These are phyloP conservation scores for Apis cerana DNA, from an alignment of 1,140 invertebrate genomes.

Conservation along the genomic window DNA sequence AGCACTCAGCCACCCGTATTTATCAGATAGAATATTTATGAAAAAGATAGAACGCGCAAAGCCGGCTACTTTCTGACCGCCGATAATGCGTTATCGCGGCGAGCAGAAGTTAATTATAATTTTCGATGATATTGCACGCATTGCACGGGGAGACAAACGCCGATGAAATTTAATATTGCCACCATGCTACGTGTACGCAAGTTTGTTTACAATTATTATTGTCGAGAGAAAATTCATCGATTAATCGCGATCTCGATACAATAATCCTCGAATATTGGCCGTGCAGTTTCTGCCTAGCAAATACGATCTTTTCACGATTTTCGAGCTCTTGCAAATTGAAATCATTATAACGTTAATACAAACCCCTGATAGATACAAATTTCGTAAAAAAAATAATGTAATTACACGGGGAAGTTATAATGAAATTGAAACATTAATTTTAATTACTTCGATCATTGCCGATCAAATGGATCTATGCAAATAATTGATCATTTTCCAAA, in stretches of 20 bases:
- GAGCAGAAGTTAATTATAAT: slow-evolving; percentile 38
- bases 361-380: slow-evolving; percentile 48
- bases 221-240: slow-evolving; percentile 45
- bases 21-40: not conserved
- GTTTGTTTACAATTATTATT: slow-evolving; percentile 59
- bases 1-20: too few relatives aligned
- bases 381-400: not conserved
- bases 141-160: too few relatives aligned
- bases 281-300: slow-evolving; percentile 44
- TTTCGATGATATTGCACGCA: slow-evolving; percentile 24
- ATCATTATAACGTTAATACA: slow-evolving; percentile 26
- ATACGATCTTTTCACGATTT: slow-evolving; percentile 45
- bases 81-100: slow-evolving; percentile 23
- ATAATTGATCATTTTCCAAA: too few relatives aligned
- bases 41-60: not conserved
- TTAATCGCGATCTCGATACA: slow-evolving; percentile 25
- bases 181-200: slow-evolving; percentile 12
- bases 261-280: slow-evolving; percentile 29
- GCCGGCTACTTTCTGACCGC: not conserved
- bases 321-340: slow-evolving; percentile 52
- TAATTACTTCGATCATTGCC: too few relatives aligned
- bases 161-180: slow-evolving; percentile 29
- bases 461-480: not conserved
- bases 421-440: not conserved
- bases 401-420: not conserved